Base-by-base conservation (phyloP, 2,888 invertebrate genomes). In the Aquatica leii region DNA sequence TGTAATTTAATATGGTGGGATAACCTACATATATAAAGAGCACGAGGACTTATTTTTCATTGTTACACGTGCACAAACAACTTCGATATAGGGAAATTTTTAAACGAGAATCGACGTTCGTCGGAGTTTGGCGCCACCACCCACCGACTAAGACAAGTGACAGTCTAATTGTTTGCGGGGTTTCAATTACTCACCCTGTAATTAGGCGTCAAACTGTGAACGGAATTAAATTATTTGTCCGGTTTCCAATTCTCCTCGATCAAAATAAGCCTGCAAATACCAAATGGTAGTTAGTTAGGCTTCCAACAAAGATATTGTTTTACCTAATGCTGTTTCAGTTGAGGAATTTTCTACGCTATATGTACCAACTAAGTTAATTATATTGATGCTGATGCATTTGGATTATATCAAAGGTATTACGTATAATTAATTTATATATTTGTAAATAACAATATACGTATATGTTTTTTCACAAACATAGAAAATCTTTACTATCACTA, bases 131-230 rank as follows among this genome's bases (percentile, higher is more conserved):
- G 75, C 77, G 76, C 76, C 77, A 70, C 73, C 75, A 71, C 77
- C 75, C 73, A 74, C 75, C 71, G 71, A 69, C 77, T 73, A 76
- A 78, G 77, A 80, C 78, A 78, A 80, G 77, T 79, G 78, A 79
- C 78, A 79, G 77, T 78, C 78, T 80, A 80, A 80, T 80, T 80
- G 80, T 79, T 79, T 78, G 78, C 75, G 78, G 79, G 79, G 80
- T 79, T 79, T 80, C 80, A 79, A 79, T 80, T 80, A 80, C 80
- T 76, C 70, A 74, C 73, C 71, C 74, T 73, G 75, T 78, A 80
- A 80, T 80, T 79, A 79, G 80, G 78, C 78, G 78, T 78, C 80
- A 80, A 79, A 80, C 80, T 80, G 80, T 76, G 80, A 78, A 76
- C 74, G 75, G 77, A 79, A 80, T 80, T 80, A 77, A 78, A 80